Evolutionary conservation across 2,797 vertebrate genomes (phyloP).

Genomic region (Pachyuromys duprasi): DNA sequence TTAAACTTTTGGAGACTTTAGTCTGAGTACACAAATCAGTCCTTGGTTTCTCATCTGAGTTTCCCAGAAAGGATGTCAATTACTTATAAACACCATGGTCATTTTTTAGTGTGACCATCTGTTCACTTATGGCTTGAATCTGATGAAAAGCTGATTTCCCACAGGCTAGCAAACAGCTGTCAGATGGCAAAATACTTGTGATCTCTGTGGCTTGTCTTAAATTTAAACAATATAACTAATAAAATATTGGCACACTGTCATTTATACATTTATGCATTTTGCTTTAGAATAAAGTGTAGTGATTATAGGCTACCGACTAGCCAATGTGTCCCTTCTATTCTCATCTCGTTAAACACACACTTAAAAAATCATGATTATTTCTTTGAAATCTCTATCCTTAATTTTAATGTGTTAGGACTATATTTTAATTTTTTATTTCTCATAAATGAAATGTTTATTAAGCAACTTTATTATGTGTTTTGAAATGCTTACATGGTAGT

Average conservation of each 20-base stretch:
- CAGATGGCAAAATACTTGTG: conserved; percentile 60
- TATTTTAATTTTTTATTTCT: background rate
- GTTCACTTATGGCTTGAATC: conserved; percentile 68
- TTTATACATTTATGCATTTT: conserved; percentile 36
- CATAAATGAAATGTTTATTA: background rate
- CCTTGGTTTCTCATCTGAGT: conserved; percentile 38
- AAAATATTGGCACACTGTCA: conserved; percentile 55
- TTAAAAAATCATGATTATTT: background rate
- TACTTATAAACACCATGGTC: conserved; percentile 44
- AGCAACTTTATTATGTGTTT: background rate
- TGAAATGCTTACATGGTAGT: background rate
- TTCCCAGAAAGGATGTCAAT: conserved; percentile 41
- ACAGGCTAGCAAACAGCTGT: conserved; percentile 66
- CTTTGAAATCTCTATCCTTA: background rate
- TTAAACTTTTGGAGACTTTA: background rate
- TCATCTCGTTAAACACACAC: background rate
- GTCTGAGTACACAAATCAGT: background rate
- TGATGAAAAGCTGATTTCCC: conserved; percentile 62
- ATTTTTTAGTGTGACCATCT: conserved; percentile 74
- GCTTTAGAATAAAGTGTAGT: conserved; percentile 5
- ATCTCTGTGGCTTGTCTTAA: conserved; percentile 39
- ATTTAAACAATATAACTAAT: conserved; percentile 69
- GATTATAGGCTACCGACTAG: conserved; percentile 31
- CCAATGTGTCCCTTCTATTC: background rate
- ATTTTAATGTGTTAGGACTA: background rate